A percentile compares a stretch with the other conserved stretches of the same genome.
Conservation (phyloP, 2,888 invertebrate genomes). For the Chydorus sphaericus region DNA sequence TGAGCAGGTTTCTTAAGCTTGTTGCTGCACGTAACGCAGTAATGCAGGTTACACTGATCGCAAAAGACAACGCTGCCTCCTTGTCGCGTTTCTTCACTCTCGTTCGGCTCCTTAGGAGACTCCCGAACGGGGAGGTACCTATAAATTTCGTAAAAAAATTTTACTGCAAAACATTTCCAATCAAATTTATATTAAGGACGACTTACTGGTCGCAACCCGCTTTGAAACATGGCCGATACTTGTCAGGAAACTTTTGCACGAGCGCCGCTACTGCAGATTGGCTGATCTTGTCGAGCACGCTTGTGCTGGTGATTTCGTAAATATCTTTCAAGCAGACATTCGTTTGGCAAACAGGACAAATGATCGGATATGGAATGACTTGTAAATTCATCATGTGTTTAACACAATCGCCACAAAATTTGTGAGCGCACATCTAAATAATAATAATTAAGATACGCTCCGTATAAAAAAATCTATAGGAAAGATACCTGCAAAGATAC, state of each 20-base stretch:
- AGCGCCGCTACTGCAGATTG: neutral
- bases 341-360: neutral
- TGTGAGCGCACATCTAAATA: conserved; percentile 3
- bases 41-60: conserved; percentile 2
- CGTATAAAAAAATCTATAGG: neutral
- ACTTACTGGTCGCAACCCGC: conserved; percentile 8
- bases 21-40: neutral
- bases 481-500: neutral
- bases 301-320: neutral
- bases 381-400: neutral
- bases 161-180: neutral
- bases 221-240: neutral
- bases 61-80: conserved; percentile 1
- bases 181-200: neutral
- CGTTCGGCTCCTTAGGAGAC: neutral
- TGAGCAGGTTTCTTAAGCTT: neutral
- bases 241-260: neutral
- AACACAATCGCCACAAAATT: conserved; percentile 5
- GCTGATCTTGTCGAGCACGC: neutral
- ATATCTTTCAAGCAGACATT: neutral
- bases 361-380: neutral
- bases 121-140: neutral
- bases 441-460: neutral
- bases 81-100: neutral
- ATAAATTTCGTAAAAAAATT: neutral